Evolutionary conservation across 2,113 vertebrate species (phyloP).

Genomic region (Pristiophorus japonicus): DNA sequence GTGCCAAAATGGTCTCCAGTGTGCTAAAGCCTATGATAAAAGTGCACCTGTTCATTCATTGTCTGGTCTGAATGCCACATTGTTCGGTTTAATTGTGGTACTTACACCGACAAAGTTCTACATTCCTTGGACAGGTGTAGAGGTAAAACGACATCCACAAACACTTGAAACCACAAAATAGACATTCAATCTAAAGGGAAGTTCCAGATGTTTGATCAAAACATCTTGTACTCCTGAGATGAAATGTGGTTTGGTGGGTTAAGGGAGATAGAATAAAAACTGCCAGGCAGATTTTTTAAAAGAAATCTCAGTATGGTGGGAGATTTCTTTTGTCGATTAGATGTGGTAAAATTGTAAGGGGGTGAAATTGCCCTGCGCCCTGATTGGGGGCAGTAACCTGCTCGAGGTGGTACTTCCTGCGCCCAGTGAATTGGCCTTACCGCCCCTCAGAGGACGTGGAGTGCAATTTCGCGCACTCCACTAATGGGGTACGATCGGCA

Average conservation of each 20-base stretch:
- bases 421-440: too few species aligned
- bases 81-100: conserved; percentile 19
- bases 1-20: conserved; percentile 26
- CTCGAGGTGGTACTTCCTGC: too few species aligned
- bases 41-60: conserved; percentile 30
- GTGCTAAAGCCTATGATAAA: not conserved
- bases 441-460: too few species aligned
- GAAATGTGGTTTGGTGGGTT: not conserved
- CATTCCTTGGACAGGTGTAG: not conserved
- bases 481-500: too few species aligned
- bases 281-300: not conserved
- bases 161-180: conserved; percentile 24
- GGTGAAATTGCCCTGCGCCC: too few species aligned
- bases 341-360: not conserved
- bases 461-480: too few species aligned
- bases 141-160: not conserved
- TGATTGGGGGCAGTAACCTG: too few species aligned
- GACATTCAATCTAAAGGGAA: not conserved
- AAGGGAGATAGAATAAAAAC: not conserved
- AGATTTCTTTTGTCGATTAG: not conserved
- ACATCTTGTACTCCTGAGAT: not conserved
- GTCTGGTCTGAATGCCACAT: conserved; percentile 12
- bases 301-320: not conserved
- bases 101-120: conserved; percentile 21
- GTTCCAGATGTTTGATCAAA: conserved; percentile 17